Evolutionary conservation across 2,888 invertebrate species (phyloP).

Genomic region (Temnothorax unifasciatus): DNA sequence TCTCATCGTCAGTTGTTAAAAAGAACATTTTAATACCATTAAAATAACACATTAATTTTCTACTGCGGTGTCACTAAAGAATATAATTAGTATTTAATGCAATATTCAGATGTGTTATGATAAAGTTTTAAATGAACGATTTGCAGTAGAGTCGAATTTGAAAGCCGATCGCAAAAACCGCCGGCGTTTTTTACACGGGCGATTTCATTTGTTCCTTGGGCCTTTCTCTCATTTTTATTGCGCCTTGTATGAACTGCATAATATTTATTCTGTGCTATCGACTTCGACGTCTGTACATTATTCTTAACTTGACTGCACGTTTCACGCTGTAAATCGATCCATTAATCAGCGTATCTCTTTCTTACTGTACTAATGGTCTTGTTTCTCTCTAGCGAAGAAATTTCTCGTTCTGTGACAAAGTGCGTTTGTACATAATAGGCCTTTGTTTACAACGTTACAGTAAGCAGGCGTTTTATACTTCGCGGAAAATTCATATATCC

Average conservation of each 20-base stretch:
- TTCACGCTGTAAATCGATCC: conserved; percentile 63
- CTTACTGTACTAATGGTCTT: conserved; percentile 72
- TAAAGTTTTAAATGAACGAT: neutral
- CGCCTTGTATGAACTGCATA: conserved; percentile 76
- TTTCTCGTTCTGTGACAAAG: conserved; percentile 13
- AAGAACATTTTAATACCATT: neutral
- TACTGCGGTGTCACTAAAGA: neutral
- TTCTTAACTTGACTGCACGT: conserved; percentile 77
- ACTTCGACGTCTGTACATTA: conserved; percentile 73
- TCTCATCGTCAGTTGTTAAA: neutral
- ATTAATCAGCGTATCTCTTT: conserved; percentile 65
- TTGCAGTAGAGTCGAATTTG: conserved; percentile 10
- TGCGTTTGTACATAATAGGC: conserved; percentile 65
- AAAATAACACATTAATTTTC: neutral
- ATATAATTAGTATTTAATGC: neutral
- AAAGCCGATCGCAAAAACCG: conserved; percentile 29
- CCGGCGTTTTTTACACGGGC: conserved; percentile 59
- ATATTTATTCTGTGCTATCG: conserved; percentile 84
- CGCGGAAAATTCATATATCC: neutral
- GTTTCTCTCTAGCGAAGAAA: conserved; percentile 21
- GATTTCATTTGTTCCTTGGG: conserved; percentile 72
- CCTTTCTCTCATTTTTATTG: conserved; percentile 59
- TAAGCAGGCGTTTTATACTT: conserved; percentile 15
- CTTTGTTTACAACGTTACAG: neutral
- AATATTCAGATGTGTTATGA: neutral